Base-by-base conservation (phyloP, 2,113 vertebrate species). In the Passer montanus region DNA sequence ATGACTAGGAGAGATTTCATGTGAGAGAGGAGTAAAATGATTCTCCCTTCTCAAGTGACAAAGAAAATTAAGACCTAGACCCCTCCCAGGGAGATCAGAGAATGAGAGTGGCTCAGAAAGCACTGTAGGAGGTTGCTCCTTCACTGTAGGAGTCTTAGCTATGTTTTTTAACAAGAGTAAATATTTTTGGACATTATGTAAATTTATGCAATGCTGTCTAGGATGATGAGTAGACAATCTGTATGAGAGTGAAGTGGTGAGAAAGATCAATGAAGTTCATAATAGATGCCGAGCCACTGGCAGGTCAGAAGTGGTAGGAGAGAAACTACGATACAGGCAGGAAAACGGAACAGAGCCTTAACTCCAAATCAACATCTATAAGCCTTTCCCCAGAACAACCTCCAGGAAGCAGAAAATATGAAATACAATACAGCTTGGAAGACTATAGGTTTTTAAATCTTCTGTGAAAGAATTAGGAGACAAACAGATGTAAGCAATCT, bases 31-130 rank as follows among this genome's bases (percentile, higher is more conserved):
- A 68, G 39, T 85, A 79, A 79, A 94, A 83, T 58, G 15, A 89
- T 89, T 81, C 52, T 75, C 30, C 26, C 26, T 89, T 87, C 68
- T 95, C 73, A 74, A 77, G 46, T 53, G 55, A 86, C 60, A 89
- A 94, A 88, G 79, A 44, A 88, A 92, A 73, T 66, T 12, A 89
- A 94, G 87, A 96, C n/a, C 46, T 89, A 87, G 76, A 77, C 55
- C 15, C 20, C 50, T 84, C 77, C 74, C 23, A 63, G 73, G 26
- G 72, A 94, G 72, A 92, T 89, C 63, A 81, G 79, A 80, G 76
- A 56, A 39, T 49, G 26, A 70, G 28, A 47, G 43, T 55, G 14
- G 6, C 31, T 92, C 50, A 77, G 68, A 95, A 94, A 92, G n/a
- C 67, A 62, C 59, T 35, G 52, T 27, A 70, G 64, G 76, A 92